phyloP scores from a whole-genome alignment of 2,113 vertebrate species.

The Psittacus erithacus region DNA sequence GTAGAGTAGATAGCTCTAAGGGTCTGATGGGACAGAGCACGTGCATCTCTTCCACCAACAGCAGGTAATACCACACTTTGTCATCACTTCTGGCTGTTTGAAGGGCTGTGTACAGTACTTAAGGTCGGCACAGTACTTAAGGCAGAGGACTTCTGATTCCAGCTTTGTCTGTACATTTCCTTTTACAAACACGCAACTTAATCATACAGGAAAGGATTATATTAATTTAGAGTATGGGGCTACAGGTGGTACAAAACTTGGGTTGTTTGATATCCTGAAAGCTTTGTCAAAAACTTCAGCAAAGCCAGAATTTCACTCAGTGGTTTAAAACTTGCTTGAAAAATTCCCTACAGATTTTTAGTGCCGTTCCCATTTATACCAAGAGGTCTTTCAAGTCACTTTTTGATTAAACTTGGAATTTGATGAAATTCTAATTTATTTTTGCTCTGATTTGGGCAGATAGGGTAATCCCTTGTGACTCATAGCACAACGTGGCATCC shows the following conservation, averaged over 20 bases:
- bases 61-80: not conserved
- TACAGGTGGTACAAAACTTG: not conserved
- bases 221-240: not conserved
- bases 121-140: not conserved
- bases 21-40: not conserved
- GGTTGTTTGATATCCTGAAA: not conserved
- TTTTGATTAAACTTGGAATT: not conserved
- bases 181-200: not conserved
- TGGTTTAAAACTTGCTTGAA: not conserved
- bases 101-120: not conserved
- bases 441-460: not conserved
- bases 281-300: not conserved
- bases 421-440: not conserved
- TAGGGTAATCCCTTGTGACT: not conserved
- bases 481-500: not conserved
- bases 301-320: not conserved
- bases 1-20: not conserved
- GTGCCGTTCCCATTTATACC: not conserved
- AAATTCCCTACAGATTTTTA: not conserved
- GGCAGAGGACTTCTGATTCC: not conserved
- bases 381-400: not conserved
- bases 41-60: accelerated
- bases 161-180: not conserved
- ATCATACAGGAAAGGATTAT: not conserved
- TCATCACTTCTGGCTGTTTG: not conserved